Evolutionary conservation across 30 jellyfish, hydroid and myxozoan genomes (phyloP), one percentile per base, ranked within the genome.

Genomic region (Cassiopea xamachana): DNA sequence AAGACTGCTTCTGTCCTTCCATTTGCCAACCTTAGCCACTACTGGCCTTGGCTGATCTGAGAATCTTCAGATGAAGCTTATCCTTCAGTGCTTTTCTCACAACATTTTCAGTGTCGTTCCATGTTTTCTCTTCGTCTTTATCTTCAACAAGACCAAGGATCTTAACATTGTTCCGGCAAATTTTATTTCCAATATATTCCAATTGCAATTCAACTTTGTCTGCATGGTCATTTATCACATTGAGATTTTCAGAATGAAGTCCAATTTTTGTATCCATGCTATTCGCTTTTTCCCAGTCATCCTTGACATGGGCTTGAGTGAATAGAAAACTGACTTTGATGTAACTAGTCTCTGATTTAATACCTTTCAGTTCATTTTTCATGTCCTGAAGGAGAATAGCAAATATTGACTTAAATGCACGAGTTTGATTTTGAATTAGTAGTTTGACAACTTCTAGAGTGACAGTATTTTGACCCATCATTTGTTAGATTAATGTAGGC

Each of bases 351-450:
- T 55, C 64, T 15, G 12, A 59, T 44, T 19, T 51, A 0, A 79
- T 18, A 86, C 39, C 75, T 76, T 72, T 85, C 17, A 85, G 51
- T 39, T 85, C 93, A 5, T 85, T 87, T 60, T 85, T 85, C 7
- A 85, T 45, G 73, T 85, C 93, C 47, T 85, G 88, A 60, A 85
- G 72, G 17, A 85, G 58, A 46, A 72, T 50, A 46, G 1, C 47
- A 48, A 85, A 74, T 39, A 81, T 16, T 2, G 93, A 51, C 59
- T 85, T 85, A 48, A 72, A 85, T 9, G 93, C 93, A 46, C 73
- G 87, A 45, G 93, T 87, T 73, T 85, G 93, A 45, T 73, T 85
- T 68, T 85, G 93, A 18, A 85, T 7, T 14, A 85, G 93, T 51
- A 50, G 14, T 47, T 71, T 85, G 55, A 85, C 93, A 50, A 73